Evolutionary conservation across 2,113 vertebrate species (phyloP).

Genomic region (Pelobates fuscus): DNA sequence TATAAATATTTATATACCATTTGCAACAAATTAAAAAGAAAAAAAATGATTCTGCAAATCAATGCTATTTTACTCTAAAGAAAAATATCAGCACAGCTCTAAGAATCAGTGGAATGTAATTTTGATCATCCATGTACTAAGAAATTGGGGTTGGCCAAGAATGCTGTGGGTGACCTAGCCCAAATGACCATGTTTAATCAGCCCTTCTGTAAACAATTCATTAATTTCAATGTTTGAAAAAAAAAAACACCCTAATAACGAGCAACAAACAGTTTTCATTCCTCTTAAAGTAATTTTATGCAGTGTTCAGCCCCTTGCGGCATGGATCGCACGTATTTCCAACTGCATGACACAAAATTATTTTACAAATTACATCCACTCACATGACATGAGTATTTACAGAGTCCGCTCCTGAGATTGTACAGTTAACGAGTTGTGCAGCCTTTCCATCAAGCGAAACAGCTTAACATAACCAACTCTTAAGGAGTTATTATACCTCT

Average conservation of each 20-base stretch:
- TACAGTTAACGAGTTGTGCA: slow-evolving; percentile 84
- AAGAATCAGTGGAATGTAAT: slow-evolving; percentile 78
- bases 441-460: slow-evolving; percentile 84
- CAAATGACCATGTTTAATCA: slow-evolving; percentile 79
- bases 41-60: too few species aligned
- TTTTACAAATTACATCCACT: slow-evolving; percentile 81
- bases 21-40: neutral
- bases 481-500: slow-evolving; percentile 84
- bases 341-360: slow-evolving; percentile 80
- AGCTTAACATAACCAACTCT: slow-evolving; percentile 86
- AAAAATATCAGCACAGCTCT: slow-evolving; percentile 75
- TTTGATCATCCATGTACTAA: slow-evolving; percentile 80
- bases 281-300: slow-evolving; percentile 82
- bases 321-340: slow-evolving; percentile 71
- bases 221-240: slow-evolving; percentile 83
- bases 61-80: slow-evolving; percentile 81
- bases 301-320: slow-evolving; percentile 76
- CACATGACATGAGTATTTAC: slow-evolving; percentile 79
- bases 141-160: slow-evolving; percentile 59
- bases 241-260: slow-evolving; percentile 71
- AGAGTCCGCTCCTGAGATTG: slow-evolving; percentile 75
- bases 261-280: slow-evolving; percentile 81
- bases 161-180: slow-evolving; percentile 69
- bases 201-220: slow-evolving; percentile 79
- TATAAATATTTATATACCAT: too few species aligned